Conservation (phyloP, 2,888 invertebrate species). For the Myathropa florea region DNA sequence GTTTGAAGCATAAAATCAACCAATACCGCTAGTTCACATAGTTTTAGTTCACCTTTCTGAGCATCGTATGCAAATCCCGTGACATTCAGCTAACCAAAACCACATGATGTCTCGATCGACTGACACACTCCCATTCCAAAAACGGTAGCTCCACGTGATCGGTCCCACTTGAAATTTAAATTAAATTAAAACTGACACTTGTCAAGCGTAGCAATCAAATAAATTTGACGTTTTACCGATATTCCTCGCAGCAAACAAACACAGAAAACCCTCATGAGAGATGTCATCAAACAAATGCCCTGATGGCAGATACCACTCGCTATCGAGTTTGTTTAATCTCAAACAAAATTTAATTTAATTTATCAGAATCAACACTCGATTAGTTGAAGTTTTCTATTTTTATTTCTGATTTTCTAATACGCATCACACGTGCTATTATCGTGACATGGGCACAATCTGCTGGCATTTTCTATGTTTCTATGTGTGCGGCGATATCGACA, state of each 20-base stretch:
- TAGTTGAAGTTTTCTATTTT: neutral
- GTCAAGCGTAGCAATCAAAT: neutral
- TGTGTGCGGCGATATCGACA: neutral
- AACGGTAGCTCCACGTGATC: neutral
- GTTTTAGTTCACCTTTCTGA: no score
- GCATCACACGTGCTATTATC: neutral
- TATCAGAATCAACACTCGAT: neutral
- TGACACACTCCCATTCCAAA: neutral
- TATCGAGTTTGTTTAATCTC: neutral
- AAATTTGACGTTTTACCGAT: neutral
- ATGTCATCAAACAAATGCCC: neutral
- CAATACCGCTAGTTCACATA: no score
- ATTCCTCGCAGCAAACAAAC: neutral
- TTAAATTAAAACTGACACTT: neutral
- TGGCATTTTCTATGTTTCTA: neutral
- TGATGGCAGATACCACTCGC: neutral
- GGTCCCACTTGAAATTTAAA: neutral
- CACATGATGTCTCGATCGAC: neutral
- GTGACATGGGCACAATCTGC: neutral
- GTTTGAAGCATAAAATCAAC: no score
- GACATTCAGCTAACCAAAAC: no score
- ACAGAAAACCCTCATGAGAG: neutral
- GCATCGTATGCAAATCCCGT: no score
- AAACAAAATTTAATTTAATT: constrained; percentile 6
- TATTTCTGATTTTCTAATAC: neutral